phyloP scores from a whole-genome alignment of 2,888 invertebrate species.

The Cybosia mesomella region DNA sequence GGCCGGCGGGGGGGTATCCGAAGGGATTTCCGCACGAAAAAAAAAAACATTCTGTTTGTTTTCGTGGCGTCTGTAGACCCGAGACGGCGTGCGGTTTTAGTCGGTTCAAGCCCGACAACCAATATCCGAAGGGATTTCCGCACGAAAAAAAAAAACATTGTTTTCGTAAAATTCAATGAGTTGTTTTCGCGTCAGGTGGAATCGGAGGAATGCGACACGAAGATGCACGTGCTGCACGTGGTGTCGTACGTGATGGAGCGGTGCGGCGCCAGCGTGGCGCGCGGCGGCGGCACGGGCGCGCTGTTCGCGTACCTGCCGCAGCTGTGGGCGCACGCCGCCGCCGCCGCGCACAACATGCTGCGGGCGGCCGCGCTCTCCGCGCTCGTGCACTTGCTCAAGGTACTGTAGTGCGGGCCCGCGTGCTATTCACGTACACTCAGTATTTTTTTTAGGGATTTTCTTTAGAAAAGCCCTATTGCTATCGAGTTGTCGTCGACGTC shows the following conservation, averaged over 20 bases:
- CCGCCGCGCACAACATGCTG: constrained; percentile 95
- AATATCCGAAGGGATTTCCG: too few species aligned
- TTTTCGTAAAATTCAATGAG: too few species aligned
- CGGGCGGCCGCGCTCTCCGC: constrained; percentile 96
- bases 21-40: too few species aligned
- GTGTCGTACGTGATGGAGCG: constrained; percentile 96
- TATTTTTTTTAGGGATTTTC: too few species aligned
- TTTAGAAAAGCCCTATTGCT: too few species aligned
- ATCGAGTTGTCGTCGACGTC: too few species aligned
- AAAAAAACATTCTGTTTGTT: too few species aligned
- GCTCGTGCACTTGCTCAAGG: constrained; percentile 94
- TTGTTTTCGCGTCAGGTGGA: constrained; percentile 89
- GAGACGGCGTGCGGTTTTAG: too few species aligned
- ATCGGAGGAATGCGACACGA: constrained; percentile 96
- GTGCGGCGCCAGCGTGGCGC: constrained; percentile 93
- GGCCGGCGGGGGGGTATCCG: too few species aligned
- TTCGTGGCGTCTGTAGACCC: too few species aligned
- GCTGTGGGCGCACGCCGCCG: constrained; percentile 95
- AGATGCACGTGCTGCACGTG: constrained; percentile 97
- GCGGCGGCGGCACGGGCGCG: constrained; percentile 87
- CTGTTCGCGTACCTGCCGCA: constrained; percentile 94
- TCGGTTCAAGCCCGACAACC: too few species aligned
- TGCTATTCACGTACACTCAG: constrained; percentile 3
- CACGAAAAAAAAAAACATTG: too few species aligned
- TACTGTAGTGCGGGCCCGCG: constrained; percentile 49